These are phyloP conservation scores for Andrena fulva DNA, from an alignment of 2,888 invertebrate genomes.

Conservation along the genomic window DNA sequence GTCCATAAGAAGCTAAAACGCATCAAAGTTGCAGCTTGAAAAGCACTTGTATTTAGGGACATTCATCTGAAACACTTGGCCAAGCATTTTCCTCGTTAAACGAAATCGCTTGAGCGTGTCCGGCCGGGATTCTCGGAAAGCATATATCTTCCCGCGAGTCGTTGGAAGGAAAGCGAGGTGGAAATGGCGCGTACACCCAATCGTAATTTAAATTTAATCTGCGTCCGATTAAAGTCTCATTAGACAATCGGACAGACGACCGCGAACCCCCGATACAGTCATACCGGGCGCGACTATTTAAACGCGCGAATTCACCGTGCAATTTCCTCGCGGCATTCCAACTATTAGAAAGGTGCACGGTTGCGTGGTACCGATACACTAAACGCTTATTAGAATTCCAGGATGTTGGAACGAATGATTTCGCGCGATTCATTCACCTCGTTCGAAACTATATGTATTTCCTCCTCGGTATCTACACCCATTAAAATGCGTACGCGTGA, in stretches of 20 bases:
- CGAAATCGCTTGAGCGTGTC: not conserved
- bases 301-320: slow-evolving; percentile 44
- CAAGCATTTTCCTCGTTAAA: not conserved
- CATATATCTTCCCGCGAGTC: not conserved
- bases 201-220: slow-evolving; percentile 62
- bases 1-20: not conserved
- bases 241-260: slow-evolving; percentile 59
- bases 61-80: not conserved
- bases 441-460: slow-evolving; percentile 5
- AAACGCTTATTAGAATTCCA: slow-evolving; percentile 56
- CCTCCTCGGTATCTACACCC: not conserved
- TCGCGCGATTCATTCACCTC: slow-evolving; percentile 20
- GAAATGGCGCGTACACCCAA: slow-evolving; percentile 22
- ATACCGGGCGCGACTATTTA: slow-evolving; percentile 35
- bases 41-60: not conserved
- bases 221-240: slow-evolving; percentile 64
- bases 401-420: slow-evolving; percentile 51
- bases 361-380: slow-evolving; percentile 31
- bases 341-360: slow-evolving; percentile 58
- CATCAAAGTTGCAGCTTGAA: not conserved
- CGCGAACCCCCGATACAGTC: slow-evolving; percentile 30
- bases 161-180: slow-evolving; percentile 22
- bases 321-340: slow-evolving; percentile 61
- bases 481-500: slow-evolving; percentile 21
- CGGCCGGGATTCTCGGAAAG: not conserved